Conservation (phyloP, 2,888 invertebrate genomes). For the Apamea sordens region DNA sequence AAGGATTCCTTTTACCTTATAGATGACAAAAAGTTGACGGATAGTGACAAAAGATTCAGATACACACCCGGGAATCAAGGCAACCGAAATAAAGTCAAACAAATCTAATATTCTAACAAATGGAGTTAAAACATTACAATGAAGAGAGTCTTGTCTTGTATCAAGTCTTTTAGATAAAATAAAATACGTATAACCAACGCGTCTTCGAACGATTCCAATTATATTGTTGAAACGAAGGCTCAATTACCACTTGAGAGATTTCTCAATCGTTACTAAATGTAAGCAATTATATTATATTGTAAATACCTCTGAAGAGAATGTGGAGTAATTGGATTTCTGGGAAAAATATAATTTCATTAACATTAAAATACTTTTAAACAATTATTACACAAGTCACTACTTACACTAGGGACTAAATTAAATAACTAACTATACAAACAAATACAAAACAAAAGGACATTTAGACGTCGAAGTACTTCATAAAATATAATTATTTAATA, state of each 20-base stretch:
- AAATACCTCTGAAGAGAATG: conserved; percentile 4
- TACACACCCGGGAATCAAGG: background rate
- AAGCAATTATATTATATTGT: background rate
- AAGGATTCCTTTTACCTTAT: background rate
- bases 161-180: conserved; percentile 6
- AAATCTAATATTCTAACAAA: conserved; percentile 20
- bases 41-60: background rate
- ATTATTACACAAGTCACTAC: background rate
- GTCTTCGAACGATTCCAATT: conserved; percentile 26
- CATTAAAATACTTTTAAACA: background rate
- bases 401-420: background rate
- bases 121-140: conserved; percentile 6
- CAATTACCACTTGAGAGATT: conserved; percentile 28
- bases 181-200: conserved; percentile 3
- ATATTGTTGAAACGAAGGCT: conserved; percentile 6
- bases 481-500: too few relatives aligned
- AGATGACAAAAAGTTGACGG: background rate
- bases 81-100: background rate
- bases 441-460: background rate
- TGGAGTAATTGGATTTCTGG: background rate
- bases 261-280: conserved; percentile 4
- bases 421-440: background rate
- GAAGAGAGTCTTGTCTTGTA: background rate
- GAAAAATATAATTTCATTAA: background rate
- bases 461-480: background rate